Percentiles rank a stretch among this genome's conserved stretches.
Evolutionary conservation across 2,888 invertebrate genomes (phyloP).

Genomic region (Ophioninae sp.): DNA sequence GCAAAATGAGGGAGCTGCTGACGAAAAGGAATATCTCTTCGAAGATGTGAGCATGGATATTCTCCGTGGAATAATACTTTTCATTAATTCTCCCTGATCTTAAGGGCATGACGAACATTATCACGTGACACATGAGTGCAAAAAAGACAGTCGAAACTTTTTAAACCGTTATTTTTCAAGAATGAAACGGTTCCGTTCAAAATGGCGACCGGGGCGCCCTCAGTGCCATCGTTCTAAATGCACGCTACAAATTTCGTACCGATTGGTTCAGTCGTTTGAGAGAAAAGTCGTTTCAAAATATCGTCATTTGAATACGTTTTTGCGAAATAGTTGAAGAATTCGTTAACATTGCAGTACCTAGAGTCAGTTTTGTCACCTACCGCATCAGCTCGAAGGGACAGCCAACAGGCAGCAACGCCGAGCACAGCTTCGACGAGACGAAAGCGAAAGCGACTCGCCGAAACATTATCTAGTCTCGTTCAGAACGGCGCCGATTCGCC

Average conservation of each 20-base stretch:
- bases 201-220: no score
- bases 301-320: neutral
- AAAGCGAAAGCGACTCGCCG: constrained; percentile 91
- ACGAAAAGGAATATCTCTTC: constrained; percentile 94
- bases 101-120: no score
- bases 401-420: constrained; percentile 82
- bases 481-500: constrained; percentile 82
- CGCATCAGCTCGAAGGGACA: constrained; percentile 82
- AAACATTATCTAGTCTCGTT: constrained; percentile 84
- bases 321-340: neutral
- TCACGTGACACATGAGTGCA: no score
- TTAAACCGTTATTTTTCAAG: no score
- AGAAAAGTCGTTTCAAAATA: no score
- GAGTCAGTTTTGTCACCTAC: constrained; percentile 82
- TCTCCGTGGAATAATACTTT: neutral
- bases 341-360: constrained; percentile 78
- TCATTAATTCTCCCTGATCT: no score
- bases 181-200: no score
- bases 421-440: constrained; percentile 84
- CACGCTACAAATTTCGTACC: no score
- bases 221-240: no score
- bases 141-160: no score
- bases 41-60: constrained; percentile 87
- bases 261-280: no score
- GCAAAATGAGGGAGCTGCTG: constrained; percentile 96